These are phyloP conservation scores for Piscicola geometra DNA, from an alignment of 2,888 invertebrate species.

Conservation along the genomic window DNA sequence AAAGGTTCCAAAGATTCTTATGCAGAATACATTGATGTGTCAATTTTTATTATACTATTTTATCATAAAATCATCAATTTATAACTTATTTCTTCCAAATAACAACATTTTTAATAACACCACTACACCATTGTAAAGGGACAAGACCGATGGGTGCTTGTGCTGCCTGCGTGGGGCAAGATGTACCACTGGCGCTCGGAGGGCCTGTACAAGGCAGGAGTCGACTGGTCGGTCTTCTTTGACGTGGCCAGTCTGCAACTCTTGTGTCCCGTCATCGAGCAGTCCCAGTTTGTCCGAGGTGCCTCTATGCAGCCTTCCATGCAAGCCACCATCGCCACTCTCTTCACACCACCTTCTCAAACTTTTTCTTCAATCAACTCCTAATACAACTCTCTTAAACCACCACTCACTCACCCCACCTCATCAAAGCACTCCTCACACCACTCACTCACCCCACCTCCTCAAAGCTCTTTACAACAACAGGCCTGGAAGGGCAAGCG, in stretches of 20 bases:
- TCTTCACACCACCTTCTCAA: too few species aligned
- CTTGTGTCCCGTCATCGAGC: conserved; percentile 81
- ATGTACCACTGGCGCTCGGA: conserved; percentile 77
- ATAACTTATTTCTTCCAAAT: too few species aligned
- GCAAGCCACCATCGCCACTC: too few species aligned
- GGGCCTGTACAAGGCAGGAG: conserved; percentile 59
- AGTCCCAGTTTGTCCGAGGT: conserved; percentile 68
- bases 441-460: not conserved
- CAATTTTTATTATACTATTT: not conserved
- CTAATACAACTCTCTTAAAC: too few species aligned
- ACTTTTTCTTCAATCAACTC: not conserved
- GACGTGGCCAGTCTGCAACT: conserved; percentile 71
- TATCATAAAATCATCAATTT: too few species aligned
- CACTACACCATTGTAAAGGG: too few species aligned
- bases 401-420: too few species aligned
- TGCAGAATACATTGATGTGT: not conserved
- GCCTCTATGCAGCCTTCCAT: too few species aligned
- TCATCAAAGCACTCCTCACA: too few species aligned
- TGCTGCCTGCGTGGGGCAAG: conserved; percentile 82
- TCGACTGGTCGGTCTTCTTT: conserved; percentile 81
- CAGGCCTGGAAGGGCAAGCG: conserved; percentile 60
- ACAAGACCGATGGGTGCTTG: conserved; percentile 59
- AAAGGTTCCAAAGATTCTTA: conserved; percentile 39
- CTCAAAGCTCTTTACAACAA: too few species aligned
- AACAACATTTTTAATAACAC: too few species aligned